These are phyloP conservation scores for Plusia festucae DNA, from an alignment of 2,888 invertebrate species.

Conservation along the genomic window DNA sequence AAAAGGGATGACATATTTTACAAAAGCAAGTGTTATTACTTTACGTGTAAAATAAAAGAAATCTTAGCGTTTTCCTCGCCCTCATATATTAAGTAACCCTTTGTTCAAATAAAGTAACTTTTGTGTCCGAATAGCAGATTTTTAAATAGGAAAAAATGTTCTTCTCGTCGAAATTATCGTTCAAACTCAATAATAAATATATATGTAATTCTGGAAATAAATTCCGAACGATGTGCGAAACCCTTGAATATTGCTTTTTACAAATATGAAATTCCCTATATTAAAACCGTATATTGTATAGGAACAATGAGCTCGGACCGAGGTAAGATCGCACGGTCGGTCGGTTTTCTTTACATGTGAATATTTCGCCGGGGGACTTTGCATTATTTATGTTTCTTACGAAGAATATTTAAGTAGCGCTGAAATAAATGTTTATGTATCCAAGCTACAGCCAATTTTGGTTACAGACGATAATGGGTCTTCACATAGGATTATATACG, in stretches of 20 bases:
- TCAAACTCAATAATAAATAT: too few relatives aligned
- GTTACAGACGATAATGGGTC: not conserved
- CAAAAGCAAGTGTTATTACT: conserved; percentile 28
- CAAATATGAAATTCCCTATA: conserved; percentile 55
- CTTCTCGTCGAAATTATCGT: not conserved
- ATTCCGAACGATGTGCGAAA: conserved; percentile 35
- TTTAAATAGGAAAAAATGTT: not conserved
- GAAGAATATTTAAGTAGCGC: not conserved
- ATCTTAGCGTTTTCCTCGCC: conserved; percentile 2
- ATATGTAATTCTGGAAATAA: conserved; percentile 32
- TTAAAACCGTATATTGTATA: conserved; percentile 45
- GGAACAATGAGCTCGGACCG: conserved; percentile 41
- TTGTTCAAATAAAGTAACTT: not conserved
- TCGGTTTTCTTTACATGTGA: conserved; percentile 51
- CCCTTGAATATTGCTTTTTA: conserved; percentile 43
- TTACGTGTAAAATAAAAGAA: conserved; percentile 25
- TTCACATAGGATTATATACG: not conserved
- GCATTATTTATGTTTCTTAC: conserved; percentile 42
- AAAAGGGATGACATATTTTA: conserved; percentile 54
- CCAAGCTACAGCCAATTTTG: not conserved
- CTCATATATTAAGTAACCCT: not conserved
- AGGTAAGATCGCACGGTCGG: conserved; percentile 35
- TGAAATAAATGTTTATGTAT: conserved; percentile 3
- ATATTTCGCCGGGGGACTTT: conserved; percentile 37
- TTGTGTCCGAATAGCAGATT: not conserved